Evolutionary conservation across 2,888 invertebrate genomes (phyloP).

Genomic region (Galeruca laticollis): DNA sequence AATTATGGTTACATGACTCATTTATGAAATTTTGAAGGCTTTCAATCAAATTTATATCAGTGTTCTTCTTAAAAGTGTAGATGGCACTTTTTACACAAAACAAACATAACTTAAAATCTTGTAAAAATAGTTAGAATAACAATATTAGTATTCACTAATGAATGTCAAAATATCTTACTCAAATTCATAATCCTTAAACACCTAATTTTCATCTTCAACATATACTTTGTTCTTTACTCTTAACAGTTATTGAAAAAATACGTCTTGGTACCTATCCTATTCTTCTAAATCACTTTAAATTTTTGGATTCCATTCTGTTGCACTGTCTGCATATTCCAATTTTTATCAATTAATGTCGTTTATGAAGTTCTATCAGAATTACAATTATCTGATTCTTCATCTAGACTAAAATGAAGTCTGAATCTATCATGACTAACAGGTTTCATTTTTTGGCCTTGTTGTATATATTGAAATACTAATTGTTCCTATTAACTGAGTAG

Average conservation of each 20-base stretch:
- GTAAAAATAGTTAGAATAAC: too few species aligned
- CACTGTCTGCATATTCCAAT: conserved; percentile 51
- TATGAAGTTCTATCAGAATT: background rate
- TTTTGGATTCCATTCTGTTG: conserved; percentile 40
- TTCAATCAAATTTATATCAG: too few species aligned
- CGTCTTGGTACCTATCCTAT: conserved; percentile 46
- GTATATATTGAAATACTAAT: conserved; percentile 37
- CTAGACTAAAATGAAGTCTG: too few species aligned
- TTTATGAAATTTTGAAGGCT: too few species aligned
- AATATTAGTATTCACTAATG: too few species aligned
- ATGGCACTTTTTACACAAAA: too few species aligned
- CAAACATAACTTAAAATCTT: too few species aligned
- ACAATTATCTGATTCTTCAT: background rate
- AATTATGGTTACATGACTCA: too few species aligned
- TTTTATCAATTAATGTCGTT: conserved; percentile 24
- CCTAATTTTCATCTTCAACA: conserved; percentile 52
- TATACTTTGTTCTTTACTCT: conserved; percentile 30
- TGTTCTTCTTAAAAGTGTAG: too few species aligned
- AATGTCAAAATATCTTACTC: background rate
- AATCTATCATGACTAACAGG: background rate
- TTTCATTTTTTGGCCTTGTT: conserved; percentile 13
- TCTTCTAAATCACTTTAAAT: conserved; percentile 52
- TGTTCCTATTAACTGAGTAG: conserved; percentile 43
- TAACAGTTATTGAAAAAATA: background rate
- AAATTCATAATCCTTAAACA: conserved; percentile 50